Conservation (phyloP, 92 coral and sea anemone genomes). For the Meandrina meandrites region DNA sequence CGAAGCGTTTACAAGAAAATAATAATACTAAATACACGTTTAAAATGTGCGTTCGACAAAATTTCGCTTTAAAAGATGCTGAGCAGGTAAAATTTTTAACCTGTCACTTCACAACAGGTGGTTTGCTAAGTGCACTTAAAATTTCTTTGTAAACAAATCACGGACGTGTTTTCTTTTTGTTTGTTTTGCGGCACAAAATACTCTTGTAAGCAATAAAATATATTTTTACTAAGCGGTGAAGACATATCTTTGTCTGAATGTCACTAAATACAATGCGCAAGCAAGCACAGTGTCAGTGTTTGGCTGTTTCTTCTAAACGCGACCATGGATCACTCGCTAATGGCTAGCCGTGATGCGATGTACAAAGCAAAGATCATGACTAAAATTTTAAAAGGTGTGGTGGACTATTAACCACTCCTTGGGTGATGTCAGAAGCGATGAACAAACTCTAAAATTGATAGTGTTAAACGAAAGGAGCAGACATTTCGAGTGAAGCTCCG, state of each 20-base stretch:
- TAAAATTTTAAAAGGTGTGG: slow-evolving; percentile 34
- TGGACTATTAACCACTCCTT: slow-evolving; percentile 11
- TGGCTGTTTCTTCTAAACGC: not conserved
- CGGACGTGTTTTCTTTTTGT: not conserved
- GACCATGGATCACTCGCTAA: not conserved
- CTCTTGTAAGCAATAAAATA: not conserved
- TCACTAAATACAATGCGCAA: too few species aligned
- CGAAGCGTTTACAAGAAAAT: not conserved
- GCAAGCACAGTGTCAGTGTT: not conserved
- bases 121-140: not conserved
- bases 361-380: slow-evolving; percentile 21
- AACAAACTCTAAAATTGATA: not conserved
- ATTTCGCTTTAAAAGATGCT: not conserved
- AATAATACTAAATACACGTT: not conserved
- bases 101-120: slow-evolving; percentile 34
- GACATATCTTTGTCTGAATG: not conserved
- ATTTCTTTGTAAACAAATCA: not conserved
- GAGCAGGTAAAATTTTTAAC: slow-evolving; percentile 21
- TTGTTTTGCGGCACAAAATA: not conserved
- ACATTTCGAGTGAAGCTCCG: not conserved
- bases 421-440: slow-evolving; percentile 27
- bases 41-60: not conserved
- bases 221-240: not conserved
- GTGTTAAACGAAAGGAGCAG: not conserved
- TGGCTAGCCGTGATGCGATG: slow-evolving; percentile 36